These are phyloP conservation scores for Dynastes hyllus DNA, from an alignment of 2,888 invertebrate species.

Conservation along the genomic window DNA sequence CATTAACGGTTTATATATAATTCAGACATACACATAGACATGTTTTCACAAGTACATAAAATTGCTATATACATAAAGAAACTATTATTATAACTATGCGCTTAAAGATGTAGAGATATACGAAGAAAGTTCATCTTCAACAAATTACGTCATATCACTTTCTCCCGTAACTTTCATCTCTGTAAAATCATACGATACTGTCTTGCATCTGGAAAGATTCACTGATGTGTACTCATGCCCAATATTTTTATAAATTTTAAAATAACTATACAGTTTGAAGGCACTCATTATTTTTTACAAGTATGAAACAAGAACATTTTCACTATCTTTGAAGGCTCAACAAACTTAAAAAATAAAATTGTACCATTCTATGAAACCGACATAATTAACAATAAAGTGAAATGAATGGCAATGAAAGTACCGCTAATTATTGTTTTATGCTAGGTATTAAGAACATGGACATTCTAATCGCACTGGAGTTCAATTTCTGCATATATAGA, in stretches of 20 bases:
- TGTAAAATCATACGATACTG: not conserved
- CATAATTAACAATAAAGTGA: conserved; percentile 15
- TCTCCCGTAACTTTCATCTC: conserved; percentile 39
- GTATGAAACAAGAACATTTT: too few species aligned
- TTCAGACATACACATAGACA: too few species aligned
- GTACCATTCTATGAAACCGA: not conserved
- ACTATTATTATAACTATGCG: too few species aligned
- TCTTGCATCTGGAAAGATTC: not conserved
- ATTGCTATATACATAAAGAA: too few species aligned
- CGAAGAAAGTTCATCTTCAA: conserved; percentile 41
- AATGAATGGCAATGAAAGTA: conserved; percentile 43
- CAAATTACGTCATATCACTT: conserved; percentile 36
- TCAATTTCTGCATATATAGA: not conserved
- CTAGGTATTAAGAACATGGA: conserved; percentile 7
- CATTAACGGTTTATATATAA: too few species aligned
- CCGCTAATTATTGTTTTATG: conserved; percentile 22
- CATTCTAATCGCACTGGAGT: conserved; percentile 13
- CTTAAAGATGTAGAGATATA: conserved; percentile 5
- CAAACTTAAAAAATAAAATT: too few species aligned
- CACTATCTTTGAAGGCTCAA: too few species aligned
- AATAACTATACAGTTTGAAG: too few species aligned
- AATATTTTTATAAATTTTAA: too few species aligned
- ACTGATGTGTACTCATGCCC: too few species aligned
- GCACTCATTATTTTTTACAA: too few species aligned
- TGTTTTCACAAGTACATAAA: too few species aligned